A percentile compares a stretch with the other conserved stretches of the same genome.
Conservation (phyloP, 2,797 vertebrate species). For the Fringilla coelebs region DNA sequence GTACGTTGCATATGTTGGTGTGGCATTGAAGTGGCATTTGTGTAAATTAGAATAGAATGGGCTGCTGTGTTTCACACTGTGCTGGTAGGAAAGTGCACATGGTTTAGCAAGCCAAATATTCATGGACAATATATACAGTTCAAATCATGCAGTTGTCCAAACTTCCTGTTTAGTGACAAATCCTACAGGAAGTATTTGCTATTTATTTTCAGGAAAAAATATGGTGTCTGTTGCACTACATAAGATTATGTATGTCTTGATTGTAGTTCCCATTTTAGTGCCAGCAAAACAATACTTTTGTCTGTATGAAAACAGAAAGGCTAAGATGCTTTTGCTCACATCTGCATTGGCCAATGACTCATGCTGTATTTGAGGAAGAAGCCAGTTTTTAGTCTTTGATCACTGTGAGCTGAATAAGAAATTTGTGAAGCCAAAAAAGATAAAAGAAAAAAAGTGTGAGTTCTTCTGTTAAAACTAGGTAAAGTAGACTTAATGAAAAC, state of each 20-base stretch:
- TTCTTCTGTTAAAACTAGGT: not conserved
- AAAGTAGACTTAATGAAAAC: not conserved
- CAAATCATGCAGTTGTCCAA: not conserved
- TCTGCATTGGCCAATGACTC: not conserved
- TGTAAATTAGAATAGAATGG: not conserved
- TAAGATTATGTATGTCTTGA: not conserved
- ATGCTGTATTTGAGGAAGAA: not conserved
- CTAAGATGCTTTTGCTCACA: not conserved
- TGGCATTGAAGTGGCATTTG: rapidly evolving
- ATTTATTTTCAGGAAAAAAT: not conserved
- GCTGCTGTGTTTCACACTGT: not conserved
- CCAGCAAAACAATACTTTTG: not conserved
- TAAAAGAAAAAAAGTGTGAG: not conserved
- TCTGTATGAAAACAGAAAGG: not conserved
- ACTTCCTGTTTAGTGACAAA: not conserved
- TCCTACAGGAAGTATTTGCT: not conserved
- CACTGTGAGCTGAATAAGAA: not conserved
- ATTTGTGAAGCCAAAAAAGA: not conserved
- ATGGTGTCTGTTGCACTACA: not conserved
- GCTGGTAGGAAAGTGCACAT: not conserved
- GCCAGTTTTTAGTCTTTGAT: not conserved
- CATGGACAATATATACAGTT: not conserved
- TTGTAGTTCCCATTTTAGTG: not conserved
- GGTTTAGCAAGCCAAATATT: not conserved
- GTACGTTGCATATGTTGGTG: not conserved